phyloP scores from a whole-genome alignment of 2,113 vertebrate genomes.

The Copsychus sechellarum region DNA sequence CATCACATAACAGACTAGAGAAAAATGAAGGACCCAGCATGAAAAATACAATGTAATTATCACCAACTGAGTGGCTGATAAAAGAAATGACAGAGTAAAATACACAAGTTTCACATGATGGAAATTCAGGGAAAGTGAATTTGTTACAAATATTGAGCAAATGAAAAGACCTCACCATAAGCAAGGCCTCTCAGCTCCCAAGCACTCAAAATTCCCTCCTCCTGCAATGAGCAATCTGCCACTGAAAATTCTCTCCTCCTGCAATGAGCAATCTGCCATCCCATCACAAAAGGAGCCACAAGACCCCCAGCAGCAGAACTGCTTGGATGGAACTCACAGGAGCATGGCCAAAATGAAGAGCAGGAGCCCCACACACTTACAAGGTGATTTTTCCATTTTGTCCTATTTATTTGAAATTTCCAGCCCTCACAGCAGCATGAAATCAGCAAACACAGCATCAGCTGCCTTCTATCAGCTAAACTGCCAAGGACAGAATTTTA shows the following conservation, averaged over 20 bases:
- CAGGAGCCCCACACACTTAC: background rate
- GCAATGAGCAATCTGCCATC: background rate
- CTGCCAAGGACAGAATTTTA: background rate
- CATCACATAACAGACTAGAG: background rate
- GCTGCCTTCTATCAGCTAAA: background rate
- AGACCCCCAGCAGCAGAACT: background rate
- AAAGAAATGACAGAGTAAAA: background rate
- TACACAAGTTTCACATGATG: background rate
- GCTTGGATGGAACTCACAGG: background rate
- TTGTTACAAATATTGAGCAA: background rate
- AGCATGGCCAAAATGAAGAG: background rate
- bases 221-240: background rate
- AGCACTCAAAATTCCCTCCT: background rate
- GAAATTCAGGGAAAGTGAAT: background rate
- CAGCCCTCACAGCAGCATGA: background rate
- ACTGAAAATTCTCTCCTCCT: background rate
- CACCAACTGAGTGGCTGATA: background rate
- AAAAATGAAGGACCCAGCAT: background rate
- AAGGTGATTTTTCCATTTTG: background rate
- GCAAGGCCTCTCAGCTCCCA: background rate
- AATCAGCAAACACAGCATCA: background rate
- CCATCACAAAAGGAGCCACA: background rate
- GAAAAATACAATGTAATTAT: slow-evolving; percentile 24
- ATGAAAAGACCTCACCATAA: background rate
- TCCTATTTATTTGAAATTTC: background rate